Percentiles rank a stretch among this genome's conserved stretches.
Evolutionary conservation across 2,113 vertebrate genomes (phyloP).

Genomic region (Hiodon alosoides): DNA sequence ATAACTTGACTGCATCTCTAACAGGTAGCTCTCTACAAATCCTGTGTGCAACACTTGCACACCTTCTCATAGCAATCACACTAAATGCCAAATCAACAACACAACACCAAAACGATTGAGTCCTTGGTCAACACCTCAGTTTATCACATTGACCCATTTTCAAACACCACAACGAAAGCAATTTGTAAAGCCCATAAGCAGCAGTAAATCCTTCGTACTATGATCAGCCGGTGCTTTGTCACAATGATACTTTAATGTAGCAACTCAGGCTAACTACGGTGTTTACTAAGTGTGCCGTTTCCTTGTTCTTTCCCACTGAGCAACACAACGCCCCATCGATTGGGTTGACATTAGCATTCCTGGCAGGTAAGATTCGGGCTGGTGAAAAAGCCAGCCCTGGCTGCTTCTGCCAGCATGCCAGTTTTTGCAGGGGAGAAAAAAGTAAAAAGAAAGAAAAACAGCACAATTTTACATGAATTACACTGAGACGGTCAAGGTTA

Average conservation of each 20-base stretch:
- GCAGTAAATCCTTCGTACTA: conserved; percentile 60
- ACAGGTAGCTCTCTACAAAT: no score
- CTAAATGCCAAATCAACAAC: conserved; percentile 35
- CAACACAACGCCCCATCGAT: conserved; percentile 68
- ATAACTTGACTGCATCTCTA: no score
- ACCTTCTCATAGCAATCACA: conserved; percentile 38
- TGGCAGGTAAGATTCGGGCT: conserved; percentile 64
- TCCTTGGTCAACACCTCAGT: conserved; percentile 52
- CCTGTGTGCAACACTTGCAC: not conserved
- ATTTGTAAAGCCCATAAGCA: not conserved
- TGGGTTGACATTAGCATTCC: conserved; percentile 72
- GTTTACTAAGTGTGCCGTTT: conserved; percentile 63
- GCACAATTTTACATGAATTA: conserved; percentile 59
- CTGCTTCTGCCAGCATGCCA: conserved; percentile 58
- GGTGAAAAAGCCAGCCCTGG: conserved; percentile 74
- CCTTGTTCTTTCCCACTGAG: conserved; percentile 66
- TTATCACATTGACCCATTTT: conserved; percentile 46
- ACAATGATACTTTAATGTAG: conserved; percentile 51
- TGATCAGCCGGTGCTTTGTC: conserved; percentile 59
- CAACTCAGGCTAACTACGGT: conserved; percentile 49
- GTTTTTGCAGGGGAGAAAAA: conserved; percentile 31
- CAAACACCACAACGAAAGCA: conserved; percentile 43
- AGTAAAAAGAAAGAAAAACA: conserved; percentile 29
- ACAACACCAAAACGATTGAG: conserved; percentile 40
- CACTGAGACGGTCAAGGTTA: conserved; percentile 57